Conservation (phyloP, 2,888 invertebrate genomes). For the Amorpha juglandis region DNA sequence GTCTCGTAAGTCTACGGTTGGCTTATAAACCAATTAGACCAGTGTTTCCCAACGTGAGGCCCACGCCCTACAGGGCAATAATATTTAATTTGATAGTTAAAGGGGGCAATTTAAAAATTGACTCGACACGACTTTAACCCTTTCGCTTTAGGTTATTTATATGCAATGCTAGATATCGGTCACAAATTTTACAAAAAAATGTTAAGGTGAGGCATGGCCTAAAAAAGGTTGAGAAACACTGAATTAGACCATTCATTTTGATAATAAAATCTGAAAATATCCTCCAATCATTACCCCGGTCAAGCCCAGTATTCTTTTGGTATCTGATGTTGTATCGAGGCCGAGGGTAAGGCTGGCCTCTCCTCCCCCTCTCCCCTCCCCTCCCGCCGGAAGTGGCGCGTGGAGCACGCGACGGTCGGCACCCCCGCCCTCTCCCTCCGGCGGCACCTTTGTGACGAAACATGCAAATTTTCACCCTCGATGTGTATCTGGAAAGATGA, state of each 20-base stretch:
- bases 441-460: slow-evolving; percentile 62
- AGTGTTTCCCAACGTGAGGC: too few species aligned
- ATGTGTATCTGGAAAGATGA: slow-evolving; percentile 27
- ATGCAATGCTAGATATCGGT: too few species aligned
- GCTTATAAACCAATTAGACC: too few species aligned
- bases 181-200: too few species aligned
- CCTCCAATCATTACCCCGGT: slow-evolving; percentile 42
- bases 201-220: too few species aligned
- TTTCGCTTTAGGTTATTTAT: too few species aligned
- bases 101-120: too few species aligned
- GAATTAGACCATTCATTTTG: background rate
- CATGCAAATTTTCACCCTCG: slow-evolving; percentile 70
- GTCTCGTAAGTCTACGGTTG: too few species aligned
- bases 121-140: too few species aligned
- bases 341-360: slow-evolving; percentile 39
- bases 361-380: slow-evolving; percentile 38
- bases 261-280: slow-evolving; percentile 16
- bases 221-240: too few species aligned
- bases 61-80: too few species aligned
- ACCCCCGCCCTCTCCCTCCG: slow-evolving; percentile 32
- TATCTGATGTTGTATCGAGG: slow-evolving; percentile 78
- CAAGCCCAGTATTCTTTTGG: slow-evolving; percentile 53
- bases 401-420: slow-evolving; percentile 66
- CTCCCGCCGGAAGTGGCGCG: slow-evolving; percentile 69
- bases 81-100: too few species aligned